These are phyloP conservation scores for Xenus cinereus DNA, from an alignment of 2,113 vertebrate genomes.

Conservation along the genomic window DNA sequence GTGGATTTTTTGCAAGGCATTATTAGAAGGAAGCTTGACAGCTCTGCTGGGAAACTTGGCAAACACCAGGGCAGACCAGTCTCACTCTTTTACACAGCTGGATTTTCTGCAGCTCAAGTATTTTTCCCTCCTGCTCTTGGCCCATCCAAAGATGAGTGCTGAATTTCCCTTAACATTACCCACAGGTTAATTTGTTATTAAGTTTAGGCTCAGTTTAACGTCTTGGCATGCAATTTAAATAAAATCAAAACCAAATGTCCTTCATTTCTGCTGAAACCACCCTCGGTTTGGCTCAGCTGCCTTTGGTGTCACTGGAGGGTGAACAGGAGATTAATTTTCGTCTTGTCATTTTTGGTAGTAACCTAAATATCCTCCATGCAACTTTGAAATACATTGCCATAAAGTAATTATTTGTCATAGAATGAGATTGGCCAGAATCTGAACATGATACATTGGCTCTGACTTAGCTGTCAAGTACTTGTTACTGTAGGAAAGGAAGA, in stretches of 20 bases:
- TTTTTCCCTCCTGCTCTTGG: conserved; percentile 50
- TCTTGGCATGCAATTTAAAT: conserved; percentile 52
- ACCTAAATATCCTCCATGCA: conserved; percentile 16
- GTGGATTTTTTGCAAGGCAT: conserved; percentile 17
- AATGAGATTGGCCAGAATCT: background rate
- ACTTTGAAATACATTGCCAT: background rate
- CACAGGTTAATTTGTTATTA: conserved; percentile 64
- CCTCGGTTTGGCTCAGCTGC: conserved; percentile 50
- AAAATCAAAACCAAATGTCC: conserved; percentile 62
- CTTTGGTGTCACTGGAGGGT: conserved; percentile 35
- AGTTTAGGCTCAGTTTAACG: conserved; percentile 58
- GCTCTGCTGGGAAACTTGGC: conserved; percentile 54
- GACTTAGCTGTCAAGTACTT: conserved; percentile 52
- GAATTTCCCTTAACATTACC: conserved; percentile 52
- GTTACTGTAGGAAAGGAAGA: conserved; percentile 27
- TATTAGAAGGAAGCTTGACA: conserved; percentile 45
- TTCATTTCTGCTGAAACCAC: conserved; percentile 52
- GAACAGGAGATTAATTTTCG: conserved; percentile 24
- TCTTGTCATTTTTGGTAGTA: conserved; percentile 25
- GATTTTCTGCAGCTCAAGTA: conserved; percentile 55
- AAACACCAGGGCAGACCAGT: conserved; percentile 1
- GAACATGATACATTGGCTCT: background rate
- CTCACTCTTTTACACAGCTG: conserved; percentile 43
- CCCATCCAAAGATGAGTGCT: conserved; percentile 54
- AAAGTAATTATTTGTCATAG: background rate